A percentile compares a stretch with the other conserved stretches of the same genome.
Conservation (phyloP, 2,113 vertebrate genomes). For the Sialia sialis region DNA sequence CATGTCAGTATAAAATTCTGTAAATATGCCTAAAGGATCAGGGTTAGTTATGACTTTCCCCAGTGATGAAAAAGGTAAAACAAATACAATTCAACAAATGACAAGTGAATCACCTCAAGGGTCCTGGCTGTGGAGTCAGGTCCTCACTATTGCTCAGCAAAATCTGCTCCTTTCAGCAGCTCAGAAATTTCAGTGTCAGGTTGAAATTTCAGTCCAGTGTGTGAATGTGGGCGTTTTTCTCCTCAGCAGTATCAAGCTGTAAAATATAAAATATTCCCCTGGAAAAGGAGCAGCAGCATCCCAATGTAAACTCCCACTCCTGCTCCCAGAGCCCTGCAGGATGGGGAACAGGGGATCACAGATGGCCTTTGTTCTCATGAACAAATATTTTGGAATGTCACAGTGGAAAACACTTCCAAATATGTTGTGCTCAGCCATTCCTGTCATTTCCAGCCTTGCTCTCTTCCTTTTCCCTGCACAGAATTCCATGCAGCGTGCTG, state of each 20-base stretch:
- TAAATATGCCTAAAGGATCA: background rate
- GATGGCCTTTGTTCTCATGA: constrained; percentile 69
- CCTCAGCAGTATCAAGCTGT: background rate
- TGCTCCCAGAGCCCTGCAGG: background rate
- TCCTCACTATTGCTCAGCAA: background rate
- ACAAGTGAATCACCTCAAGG: background rate
- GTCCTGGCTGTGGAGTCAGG: background rate
- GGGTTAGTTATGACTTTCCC: background rate
- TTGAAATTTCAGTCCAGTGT: background rate
- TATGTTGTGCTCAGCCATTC: constrained; percentile 38
- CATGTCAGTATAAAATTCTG: background rate
- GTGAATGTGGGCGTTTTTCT: background rate
- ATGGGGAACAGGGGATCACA: constrained; percentile 39
- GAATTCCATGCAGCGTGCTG: background rate
- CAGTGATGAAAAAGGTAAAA: constrained; percentile 4
- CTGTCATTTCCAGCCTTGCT: constrained; percentile 24
- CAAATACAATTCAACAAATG: background rate
- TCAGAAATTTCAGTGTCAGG: background rate
- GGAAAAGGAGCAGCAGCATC: background rate
- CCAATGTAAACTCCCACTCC: background rate
- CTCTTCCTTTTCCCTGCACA: background rate
- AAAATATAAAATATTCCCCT: background rate
- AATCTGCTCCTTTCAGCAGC: background rate
- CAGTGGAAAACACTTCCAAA: constrained; percentile 56
- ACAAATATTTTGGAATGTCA: constrained; percentile 68